Base-by-base conservation (phyloP, 37 sponge, comb jelly and placozoan genomes). In the Hormiphora californensis region DNA sequence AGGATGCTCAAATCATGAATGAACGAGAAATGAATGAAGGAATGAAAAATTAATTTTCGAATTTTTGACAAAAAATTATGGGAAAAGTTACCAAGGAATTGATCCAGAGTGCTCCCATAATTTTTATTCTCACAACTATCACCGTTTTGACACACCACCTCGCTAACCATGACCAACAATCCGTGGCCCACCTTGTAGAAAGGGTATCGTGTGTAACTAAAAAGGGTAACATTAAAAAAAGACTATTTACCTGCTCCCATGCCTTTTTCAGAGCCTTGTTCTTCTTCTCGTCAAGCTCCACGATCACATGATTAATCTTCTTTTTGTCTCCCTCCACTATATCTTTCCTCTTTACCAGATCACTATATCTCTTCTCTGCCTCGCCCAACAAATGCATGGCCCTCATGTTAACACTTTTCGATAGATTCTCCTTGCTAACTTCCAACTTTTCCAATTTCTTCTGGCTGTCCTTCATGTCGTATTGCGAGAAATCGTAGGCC, bases 361-460 rank as follows among this genome's bases (percentile, higher is more conserved):
- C 98, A 67, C 88, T 90, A 63, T 92, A 97, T 92, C 87, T 97
- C 85, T 97, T 96, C 68, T 97, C 98, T 32, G 94, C 98, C 62
- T 94, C 90, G 31, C 95, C 98, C 40, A 97, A 85, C 95, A 97
- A 92, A 69, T 92, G 95, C 98, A 97, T 97, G 2, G 98, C 98
- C 55, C 98, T 90, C 98, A 97, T 97, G 89, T 97, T 97, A 30
- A 97, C 98, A 59, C 39, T 93, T 86, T 94, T 93, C 41, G 88
- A 85, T 39, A 97, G 63, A 43, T 90, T 92, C 32, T 94, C 93
- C 92, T 96, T 40, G 0, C 39, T 65, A 1, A 19, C 7, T 1
- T 8, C 36, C 68, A 95, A 87, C 37, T 89, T 91, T 36, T 85
- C 54, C 31, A 94, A 54, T 55, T 86, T 90, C n/a, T 57, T 88